Conservation (phyloP, 1,140 invertebrate species). For the Papilio xuthus region DNA sequence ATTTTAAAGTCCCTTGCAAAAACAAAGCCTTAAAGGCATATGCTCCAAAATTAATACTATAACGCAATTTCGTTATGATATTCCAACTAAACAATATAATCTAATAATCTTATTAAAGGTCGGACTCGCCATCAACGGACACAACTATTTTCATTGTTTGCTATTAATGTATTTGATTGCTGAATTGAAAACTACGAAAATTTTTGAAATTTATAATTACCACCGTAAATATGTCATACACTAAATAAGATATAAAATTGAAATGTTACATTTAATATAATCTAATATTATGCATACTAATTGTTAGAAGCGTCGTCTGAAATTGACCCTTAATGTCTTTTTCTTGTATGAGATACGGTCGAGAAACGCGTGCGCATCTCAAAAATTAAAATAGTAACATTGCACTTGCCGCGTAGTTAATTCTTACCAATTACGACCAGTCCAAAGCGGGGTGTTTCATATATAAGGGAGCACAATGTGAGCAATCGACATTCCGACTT, state of each 20-base stretch:
- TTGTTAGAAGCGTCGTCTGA: neutral
- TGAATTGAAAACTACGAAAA: neutral
- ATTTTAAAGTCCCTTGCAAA: too few relatives aligned
- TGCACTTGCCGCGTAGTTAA: constrained; percentile 72
- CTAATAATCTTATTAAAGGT: neutral
- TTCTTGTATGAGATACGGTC: constrained; percentile 42
- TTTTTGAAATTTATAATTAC: neutral
- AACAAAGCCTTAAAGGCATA: too few relatives aligned
- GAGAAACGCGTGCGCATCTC: constrained; percentile 56
- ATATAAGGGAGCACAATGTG: constrained; percentile 69
- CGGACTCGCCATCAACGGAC: neutral
- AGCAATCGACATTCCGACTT: constrained; percentile 70
- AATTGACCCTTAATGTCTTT: constrained; percentile 24
- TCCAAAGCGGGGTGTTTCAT: constrained; percentile 67
- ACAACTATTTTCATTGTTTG: neutral
- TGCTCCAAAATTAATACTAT: neutral
- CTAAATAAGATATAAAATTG: neutral
- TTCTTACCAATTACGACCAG: constrained; percentile 75
- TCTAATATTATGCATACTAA: constrained; percentile 16
- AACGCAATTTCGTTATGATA: neutral
- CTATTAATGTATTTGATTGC: neutral
- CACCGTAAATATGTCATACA: neutral
- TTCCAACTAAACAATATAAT: neutral
- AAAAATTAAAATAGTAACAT: constrained; percentile 69
- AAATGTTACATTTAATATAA: neutral